These are phyloP conservation scores for Anguilla anguilla DNA, from an alignment of 2,797 vertebrate genomes.

Conservation along the genomic window DNA sequence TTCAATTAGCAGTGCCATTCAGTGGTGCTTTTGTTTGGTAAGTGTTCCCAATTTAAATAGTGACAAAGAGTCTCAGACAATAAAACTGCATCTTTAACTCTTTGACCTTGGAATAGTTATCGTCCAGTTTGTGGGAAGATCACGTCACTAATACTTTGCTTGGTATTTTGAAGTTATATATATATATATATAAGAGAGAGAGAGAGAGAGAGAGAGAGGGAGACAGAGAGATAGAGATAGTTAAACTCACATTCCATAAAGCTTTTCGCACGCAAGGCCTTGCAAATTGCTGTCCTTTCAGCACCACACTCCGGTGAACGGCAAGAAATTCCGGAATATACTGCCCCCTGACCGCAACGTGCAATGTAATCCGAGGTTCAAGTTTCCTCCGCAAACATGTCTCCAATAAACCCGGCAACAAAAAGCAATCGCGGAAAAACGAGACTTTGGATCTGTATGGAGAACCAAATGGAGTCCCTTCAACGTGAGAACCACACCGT, in stretches of 20 bases:
- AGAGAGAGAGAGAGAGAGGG: background rate
- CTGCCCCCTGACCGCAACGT: constrained; percentile 1
- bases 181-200: background rate
- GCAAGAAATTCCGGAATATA: constrained; percentile 37
- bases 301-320: constrained; percentile 5
- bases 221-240: background rate
- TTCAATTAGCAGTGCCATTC: constrained; percentile 75
- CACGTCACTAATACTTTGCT: background rate
- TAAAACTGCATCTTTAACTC: background rate
- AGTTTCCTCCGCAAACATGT: background rate
- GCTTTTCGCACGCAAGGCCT: background rate
- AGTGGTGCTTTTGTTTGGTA: constrained; percentile 48
- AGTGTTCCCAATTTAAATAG: constrained; percentile 30
- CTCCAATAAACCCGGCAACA: background rate
- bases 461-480: background rate
- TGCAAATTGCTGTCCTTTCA: constrained; percentile 32
- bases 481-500: background rate
- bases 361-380: background rate
- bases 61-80: background rate
- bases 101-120: too few relatives aligned
- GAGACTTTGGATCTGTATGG: background rate
- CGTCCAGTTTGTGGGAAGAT: background rate
- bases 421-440: background rate
- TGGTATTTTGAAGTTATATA: background rate
- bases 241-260: background rate